Base-by-base conservation (phyloP, 1,140 invertebrate species). In the Thaumatotibia leucotreta region DNA sequence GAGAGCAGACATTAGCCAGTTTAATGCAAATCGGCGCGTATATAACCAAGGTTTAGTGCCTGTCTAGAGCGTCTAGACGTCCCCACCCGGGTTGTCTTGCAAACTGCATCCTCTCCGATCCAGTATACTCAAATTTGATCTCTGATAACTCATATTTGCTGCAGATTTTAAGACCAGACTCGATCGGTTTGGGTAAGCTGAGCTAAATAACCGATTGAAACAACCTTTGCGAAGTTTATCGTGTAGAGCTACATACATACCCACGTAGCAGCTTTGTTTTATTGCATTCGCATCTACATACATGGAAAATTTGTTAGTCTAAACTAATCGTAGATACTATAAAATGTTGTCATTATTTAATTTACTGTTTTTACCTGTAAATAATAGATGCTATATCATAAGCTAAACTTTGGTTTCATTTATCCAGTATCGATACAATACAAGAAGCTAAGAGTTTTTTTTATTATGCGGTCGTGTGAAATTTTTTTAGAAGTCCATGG, bases 21-120 rank as follows among this genome's bases (percentile, higher is more conserved):
- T 58, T 58, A 58, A 58, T 58, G 24, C 24, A 58, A 58, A 58
- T 58, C 52, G 23, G 24, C n/a, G 52, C 52, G 52, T 58, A 29
- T 27, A 58, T 58, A 58, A 29, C 52, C 52, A 58, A 29, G 52
- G 50, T 31, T 58, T 58, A 58, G 52, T 31, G 24, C 52, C 52
- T 5, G 52, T 58, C 52, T 58, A 58, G 52, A 58, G 39, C 27
- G 52, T 14, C 52, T 58, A 58, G 52, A 58, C 52, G 17, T 14
- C n/a, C 20, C 39, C 39, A 31, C n/a, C 24, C 52, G 14, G 52
- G 24, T 58, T 58, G 24, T 58, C 52, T 31, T 27, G 23, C 52
- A 11, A 29, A 20, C 8, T 20, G 39, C 39, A 45, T 45, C 39
- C 27, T 6, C 6, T 29, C 17, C 39, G 14, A 20, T 10, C 32